Evolutionary conservation across 2,888 invertebrate genomes (phyloP), one percentile per base, ranked within the genome.

Genomic region (Halocaridina rubra): DNA sequence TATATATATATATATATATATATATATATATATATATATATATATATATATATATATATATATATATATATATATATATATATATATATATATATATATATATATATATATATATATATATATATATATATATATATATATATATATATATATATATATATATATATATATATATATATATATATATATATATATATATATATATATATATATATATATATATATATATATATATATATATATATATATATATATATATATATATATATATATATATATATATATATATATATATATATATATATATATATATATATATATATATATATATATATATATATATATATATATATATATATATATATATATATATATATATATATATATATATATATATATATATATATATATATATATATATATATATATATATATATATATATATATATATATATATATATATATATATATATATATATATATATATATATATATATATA

Each of bases 331-430:
- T 24, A 75, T 46, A 75, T 24, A 75, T 46, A 74, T 24, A 75
- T 46, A 75, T 46, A 53, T 24, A 75, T 46, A 75, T 46, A 75
- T 46, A 75, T 46, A 75, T 46, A 75, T 46, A 75, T 39, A 75
- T 24, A 75, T 46, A 75, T 29, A 59, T 57, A 76, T 29, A 32
- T 29, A 76, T 29, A 39, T 22, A 13, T 22, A 64, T 13, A 79
- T 22, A 13, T 33, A 69, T 24, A 22, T 10, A 69, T 61, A 69
- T 33, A 69, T 33, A 30, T 33, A 79, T 24, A 33, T n/a, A 53
- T 33, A n/a, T 79, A 71, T 71, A 32, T 39, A 64, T 80, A 67
- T 80, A 80, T 29, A 33, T 53, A 29, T 22, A 64, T 13, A 79
- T 22, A 13, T 24, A 69, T 24, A 22, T 10, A 69, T 61, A 69